These are phyloP conservation scores for Frankliniella intonsa DNA, from an alignment of 2,888 invertebrate species.

Conservation along the genomic window DNA sequence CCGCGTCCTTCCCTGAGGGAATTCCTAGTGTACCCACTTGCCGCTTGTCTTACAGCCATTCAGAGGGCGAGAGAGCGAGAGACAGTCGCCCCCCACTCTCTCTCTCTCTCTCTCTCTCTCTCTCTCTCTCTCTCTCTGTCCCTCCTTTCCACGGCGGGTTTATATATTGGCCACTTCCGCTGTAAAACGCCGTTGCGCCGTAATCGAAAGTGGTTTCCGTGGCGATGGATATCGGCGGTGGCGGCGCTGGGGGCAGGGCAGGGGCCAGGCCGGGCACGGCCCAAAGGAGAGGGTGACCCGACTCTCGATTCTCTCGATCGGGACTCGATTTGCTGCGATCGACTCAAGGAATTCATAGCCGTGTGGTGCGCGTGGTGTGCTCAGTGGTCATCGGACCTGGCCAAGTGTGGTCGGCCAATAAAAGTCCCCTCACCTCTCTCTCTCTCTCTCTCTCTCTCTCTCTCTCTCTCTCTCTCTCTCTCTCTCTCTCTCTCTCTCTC, in stretches of 20 bases:
- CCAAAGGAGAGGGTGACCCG: not conserved
- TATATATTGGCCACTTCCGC: constrained; percentile 25
- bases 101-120: no score
- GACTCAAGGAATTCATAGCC: no score
- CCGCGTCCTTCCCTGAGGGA: no score
- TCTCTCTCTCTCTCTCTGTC: not conserved
- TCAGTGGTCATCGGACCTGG: no score
- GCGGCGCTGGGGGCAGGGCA: not conserved
- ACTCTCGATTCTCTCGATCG: no score
- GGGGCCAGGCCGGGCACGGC: not conserved
- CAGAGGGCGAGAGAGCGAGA: no score
- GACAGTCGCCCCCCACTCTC: no score
- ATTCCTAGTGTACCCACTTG: no score
- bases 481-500: not conserved
- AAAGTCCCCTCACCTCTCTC: not conserved
- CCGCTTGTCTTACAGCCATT: no score
- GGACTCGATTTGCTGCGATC: no score
- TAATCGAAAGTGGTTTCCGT: constrained; percentile 9
- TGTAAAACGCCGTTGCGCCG: not conserved
- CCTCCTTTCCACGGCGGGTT: not conserved
- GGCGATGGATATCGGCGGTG: not conserved
- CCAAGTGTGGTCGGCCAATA: no score
- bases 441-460: not conserved
- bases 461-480: not conserved
- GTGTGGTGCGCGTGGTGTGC: no score